Evolutionary conservation across 2,888 invertebrate species (phyloP), one percentile per base, ranked within the genome.

Genomic region (Xanthia icteritia): DNA sequence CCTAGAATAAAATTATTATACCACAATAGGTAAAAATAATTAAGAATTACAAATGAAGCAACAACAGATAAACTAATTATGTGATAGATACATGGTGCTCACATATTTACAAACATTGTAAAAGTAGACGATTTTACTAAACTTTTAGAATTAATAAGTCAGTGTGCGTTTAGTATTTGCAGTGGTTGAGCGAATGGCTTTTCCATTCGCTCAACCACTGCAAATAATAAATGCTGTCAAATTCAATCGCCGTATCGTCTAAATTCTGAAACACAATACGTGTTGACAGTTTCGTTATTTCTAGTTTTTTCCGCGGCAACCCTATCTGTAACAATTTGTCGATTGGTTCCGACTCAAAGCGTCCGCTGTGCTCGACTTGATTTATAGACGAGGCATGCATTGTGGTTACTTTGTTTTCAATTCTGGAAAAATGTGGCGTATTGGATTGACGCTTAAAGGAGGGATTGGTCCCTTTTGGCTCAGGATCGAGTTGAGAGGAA

Each of bases 271-370:
- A 8, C 23, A 31, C 11, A 68, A n/a, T 31, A 42, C 27, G 17
- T 64, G 17, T 20, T 76, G 77, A 45, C 68, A 82, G 45, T 39
- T 74, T 61, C 20, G 1, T 31, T 31, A 63, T 68, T 56, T 51
- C 6, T 6, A 42, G 9, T 69, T 54, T 58, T 67, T 61, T 42
- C 11, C 17, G 42, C 2, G 61, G 2, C 72, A 85, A 36, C 83
- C 84, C 86, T 84, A 67, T 73, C n/a, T 23, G 13, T 56, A 39
- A 48, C 81, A 76, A 85, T 88, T 88, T 82, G 86, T 81, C 85
- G 79, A 2, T 73, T 65, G 75, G 73, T 79, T 82, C 77, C 82
- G 69, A 68, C 61, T 82, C 82, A 83, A 79, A 82, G 83, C 86
- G 51, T 60, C 68, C 66, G 61, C 66, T 61, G 71, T 73, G 77